phyloP scores from a whole-genome alignment of 2,797 vertebrate genomes.

The Catamblyrhynchus diadema region DNA sequence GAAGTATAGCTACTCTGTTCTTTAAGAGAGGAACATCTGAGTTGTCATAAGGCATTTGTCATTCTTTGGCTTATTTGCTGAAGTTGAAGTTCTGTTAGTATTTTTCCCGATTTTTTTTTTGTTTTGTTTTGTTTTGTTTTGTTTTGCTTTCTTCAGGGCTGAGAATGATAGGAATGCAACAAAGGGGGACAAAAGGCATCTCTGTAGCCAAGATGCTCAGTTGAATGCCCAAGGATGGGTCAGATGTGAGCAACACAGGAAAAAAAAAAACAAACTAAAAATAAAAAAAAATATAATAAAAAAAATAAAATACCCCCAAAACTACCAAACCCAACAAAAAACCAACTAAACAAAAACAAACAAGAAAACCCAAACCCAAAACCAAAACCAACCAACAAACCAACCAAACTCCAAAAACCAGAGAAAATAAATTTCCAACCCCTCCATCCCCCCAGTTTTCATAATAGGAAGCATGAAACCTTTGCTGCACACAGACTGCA shows the following conservation, averaged over 20 bases:
- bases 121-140: neutral
- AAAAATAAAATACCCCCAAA: no score
- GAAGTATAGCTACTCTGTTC: neutral
- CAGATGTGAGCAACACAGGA: neutral
- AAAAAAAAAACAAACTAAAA: neutral
- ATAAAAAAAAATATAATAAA: no score
- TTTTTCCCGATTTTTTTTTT: neutral
- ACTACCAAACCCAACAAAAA: neutral
- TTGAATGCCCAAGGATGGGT: conserved; percentile 31
- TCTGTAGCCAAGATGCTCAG: conserved; percentile 17
- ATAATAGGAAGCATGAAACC: neutral
- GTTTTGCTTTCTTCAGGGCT: conserved; percentile 31
- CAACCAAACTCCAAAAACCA: rapidly evolving
- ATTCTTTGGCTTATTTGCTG: conserved; percentile 33
- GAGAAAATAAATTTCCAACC: neutral
- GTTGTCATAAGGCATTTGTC: conserved; percentile 53
- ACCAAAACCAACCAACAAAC: neutral
- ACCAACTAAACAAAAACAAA: no score
- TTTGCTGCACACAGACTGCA: neutral
- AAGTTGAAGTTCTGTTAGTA: conserved; percentile 28
- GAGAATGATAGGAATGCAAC: conserved; percentile 9
- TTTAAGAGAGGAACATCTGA: conserved; percentile 14
- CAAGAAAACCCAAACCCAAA: neutral
- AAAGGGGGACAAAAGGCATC: neutral
- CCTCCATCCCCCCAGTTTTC: neutral